Percentiles rank a stretch among this genome's conserved stretches.
Evolutionary conservation across 2,113 vertebrate genomes (phyloP).

Genomic region (Hydrolagus affinis): DNA sequence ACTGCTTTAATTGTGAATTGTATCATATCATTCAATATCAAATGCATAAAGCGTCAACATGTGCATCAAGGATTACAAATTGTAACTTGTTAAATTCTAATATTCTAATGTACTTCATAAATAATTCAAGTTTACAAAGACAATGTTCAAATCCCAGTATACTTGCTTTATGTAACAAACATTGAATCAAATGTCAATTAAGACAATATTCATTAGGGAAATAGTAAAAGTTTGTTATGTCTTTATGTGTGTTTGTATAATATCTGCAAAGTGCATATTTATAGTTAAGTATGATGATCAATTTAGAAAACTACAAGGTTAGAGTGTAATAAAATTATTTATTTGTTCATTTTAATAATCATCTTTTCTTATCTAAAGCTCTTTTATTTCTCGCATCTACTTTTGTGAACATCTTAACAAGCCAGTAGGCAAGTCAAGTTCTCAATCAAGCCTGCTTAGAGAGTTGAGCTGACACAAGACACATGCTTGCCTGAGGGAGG

Average conservation of each 20-base stretch:
- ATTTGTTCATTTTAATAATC: not conserved
- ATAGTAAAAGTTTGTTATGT: not conserved
- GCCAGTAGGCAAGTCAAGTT: not conserved
- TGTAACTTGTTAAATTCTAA: not conserved
- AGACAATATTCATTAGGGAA: not conserved
- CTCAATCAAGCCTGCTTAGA: not conserved
- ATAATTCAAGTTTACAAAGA: not conserved
- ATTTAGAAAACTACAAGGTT: slow-evolving; percentile 3
- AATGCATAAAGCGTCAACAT: not conserved
- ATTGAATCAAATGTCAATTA: not conserved
- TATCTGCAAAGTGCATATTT: not conserved
- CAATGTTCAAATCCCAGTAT: not conserved
- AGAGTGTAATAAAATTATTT: not conserved
- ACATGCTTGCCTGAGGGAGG: not conserved
- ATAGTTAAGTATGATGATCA: not conserved
- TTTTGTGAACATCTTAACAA: not conserved
- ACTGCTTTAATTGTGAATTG: not conserved
- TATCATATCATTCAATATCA: not conserved
- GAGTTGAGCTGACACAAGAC: not conserved
- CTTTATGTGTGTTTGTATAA: not conserved
- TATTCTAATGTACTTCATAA: not conserved
- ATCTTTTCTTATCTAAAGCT: not conserved
- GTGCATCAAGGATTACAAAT: not conserved
- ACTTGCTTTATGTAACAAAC: not conserved
- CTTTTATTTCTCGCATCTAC: not conserved